Base-by-base conservation (phyloP, 2,888 invertebrate genomes). In the Hofmannophila pseudospretella region DNA sequence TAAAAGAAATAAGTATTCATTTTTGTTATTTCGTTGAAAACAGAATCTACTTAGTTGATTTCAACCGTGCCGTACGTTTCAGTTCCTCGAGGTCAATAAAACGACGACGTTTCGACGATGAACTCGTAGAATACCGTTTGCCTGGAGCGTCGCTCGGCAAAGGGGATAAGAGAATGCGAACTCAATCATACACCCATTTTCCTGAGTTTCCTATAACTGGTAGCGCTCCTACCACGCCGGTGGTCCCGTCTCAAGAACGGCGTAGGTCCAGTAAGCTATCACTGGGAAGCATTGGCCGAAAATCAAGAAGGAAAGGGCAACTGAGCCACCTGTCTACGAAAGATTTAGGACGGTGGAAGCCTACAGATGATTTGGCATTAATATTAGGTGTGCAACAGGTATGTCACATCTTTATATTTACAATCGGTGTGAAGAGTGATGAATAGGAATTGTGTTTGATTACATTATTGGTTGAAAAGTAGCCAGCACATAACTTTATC, bases 71-170 rank as follows among this genome's bases (percentile, higher is more conserved):
- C n/a, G n/a, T n/a, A n/a, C n/a, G n/a, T 78, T 76, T 65, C 64
- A 96, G 96, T 71, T 97, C 97, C 7, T 96, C 96, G 16, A 89
- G 98, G 40, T 97, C 97, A 1, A 98, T 98, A 57, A 98, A 98
- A 74, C 90, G 98, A 0, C 93, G 96, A 58, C 94, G 97, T 55
- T 98, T 98, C 79, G 98, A 98, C 68, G 98, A 98, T 89, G 98
- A 99, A 79, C 86, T 98, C 39, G 98, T 98, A 0, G 98, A 98
- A 58, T 96, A 95, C 51, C 96, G 95, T 70, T 77, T 91, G 54
- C 90, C 91, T 0, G 91, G 88, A 1, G 80, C 86, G 2, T 86
- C 88, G 0, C 54, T 85, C 12, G 80, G 82, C 1, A 88, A 88
- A 58, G 74, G 76, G 12, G 38, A 73, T 27, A 86, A 86, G 42